Evolutionary conservation across 2,113 vertebrate genomes (phyloP).

Genomic region (Meleagris gallopavo): DNA sequence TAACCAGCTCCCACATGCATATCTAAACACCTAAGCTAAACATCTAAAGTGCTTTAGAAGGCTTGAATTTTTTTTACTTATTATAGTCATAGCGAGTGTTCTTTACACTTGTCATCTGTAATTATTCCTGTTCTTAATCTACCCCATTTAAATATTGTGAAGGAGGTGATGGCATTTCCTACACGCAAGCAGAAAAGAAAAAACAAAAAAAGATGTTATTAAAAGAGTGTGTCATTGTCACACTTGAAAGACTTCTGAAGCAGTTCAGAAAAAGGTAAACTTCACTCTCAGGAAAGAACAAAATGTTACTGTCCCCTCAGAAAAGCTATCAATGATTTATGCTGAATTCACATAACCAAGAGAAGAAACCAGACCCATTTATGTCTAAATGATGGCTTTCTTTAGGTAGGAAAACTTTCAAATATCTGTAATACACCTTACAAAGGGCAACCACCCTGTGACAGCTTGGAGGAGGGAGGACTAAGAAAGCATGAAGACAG

Average conservation of each 20-base stretch:
- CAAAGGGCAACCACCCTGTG: not conserved
- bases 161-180: constrained; percentile 44
- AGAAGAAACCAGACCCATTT: not conserved
- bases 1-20: not conserved
- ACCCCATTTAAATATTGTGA: constrained; percentile 29
- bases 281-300: not conserved
- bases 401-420: not conserved
- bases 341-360: not conserved
- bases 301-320: constrained; percentile 7
- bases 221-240: constrained; percentile 40
- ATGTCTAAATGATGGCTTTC: not conserved
- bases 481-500: constrained; percentile 12
- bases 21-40: not conserved
- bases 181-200: not conserved
- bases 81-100: constrained; percentile 3
- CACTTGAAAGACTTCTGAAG: constrained; percentile 2
- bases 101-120: constrained; percentile 49
- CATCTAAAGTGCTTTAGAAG: constrained; percentile 7
- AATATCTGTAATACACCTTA: not conserved
- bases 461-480: constrained; percentile 45
- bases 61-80: constrained; percentile 33
- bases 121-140: constrained; percentile 47
- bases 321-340: not conserved
- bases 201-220: constrained; percentile 1
- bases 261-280: constrained; percentile 8